Percentiles rank a stretch among this genome's conserved stretches.
Evolutionary conservation across 2,888 invertebrate species (phyloP).

Genomic region (Amphipoea oculea): DNA sequence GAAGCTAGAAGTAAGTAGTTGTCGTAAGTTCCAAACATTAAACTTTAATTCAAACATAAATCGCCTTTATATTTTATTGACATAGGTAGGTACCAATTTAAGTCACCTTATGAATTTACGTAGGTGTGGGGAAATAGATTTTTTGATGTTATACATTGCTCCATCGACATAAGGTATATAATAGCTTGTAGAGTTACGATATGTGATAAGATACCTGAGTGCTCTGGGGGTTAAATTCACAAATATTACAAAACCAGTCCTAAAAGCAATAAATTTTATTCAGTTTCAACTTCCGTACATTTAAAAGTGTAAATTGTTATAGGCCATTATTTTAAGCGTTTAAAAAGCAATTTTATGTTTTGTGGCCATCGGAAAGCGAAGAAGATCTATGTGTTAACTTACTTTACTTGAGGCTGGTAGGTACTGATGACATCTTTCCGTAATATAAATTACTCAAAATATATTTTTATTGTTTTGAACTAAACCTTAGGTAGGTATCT

Average conservation of each 20-base stretch:
- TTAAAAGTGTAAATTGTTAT: slow-evolving; percentile 83
- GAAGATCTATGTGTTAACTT: slow-evolving; percentile 68
- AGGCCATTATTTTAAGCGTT: slow-evolving; percentile 79
- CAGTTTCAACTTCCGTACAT: slow-evolving; percentile 79
- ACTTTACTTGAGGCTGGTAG: slow-evolving; percentile 52
- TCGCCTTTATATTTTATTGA: not conserved
- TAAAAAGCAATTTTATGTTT: slow-evolving; percentile 85
- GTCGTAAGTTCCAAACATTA: not conserved
- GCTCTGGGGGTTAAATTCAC: slow-evolving; percentile 34
- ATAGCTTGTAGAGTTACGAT: slow-evolving; percentile 16
- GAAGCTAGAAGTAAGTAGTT: not conserved
- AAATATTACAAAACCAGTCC: slow-evolving; percentile 67
- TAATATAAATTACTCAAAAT: slow-evolving; percentile 20
- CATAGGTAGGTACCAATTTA: not conserved
- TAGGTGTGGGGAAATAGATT: slow-evolving; percentile 6
- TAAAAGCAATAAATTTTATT: slow-evolving; percentile 76
- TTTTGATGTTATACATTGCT: slow-evolving; percentile 4
- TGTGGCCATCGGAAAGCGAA: slow-evolving; percentile 69
- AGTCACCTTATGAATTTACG: slow-evolving; percentile 16
- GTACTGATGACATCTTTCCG: slow-evolving; percentile 49
- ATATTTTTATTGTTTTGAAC: slow-evolving; percentile 6
- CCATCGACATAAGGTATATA: slow-evolving; percentile 8
- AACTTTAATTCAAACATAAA: slow-evolving; percentile 16
- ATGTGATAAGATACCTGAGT: slow-evolving; percentile 4
- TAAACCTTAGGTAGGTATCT: not conserved